phyloP scores from a whole-genome alignment of 1,140 invertebrate species.

The Drosophila dunni region DNA sequence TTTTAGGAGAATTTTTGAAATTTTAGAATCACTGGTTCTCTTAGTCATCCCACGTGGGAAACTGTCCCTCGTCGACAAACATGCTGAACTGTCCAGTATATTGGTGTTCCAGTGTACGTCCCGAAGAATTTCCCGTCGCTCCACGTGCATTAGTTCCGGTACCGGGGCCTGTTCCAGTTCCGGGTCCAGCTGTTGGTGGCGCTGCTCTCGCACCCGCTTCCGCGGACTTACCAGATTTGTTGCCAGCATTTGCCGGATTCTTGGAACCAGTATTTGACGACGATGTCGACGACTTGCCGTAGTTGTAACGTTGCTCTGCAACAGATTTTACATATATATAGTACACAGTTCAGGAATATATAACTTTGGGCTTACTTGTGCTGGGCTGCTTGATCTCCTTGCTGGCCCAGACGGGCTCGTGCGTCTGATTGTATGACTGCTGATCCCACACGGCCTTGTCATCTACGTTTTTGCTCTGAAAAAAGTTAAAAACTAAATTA shows the following conservation, averaged over 20 bases:
- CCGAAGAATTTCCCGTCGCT: constrained; percentile 36
- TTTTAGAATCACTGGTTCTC: neutral
- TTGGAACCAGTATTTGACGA: constrained; percentile 37
- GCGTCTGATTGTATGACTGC: constrained; percentile 81
- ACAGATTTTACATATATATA: neutral
- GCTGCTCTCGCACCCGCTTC: constrained; percentile 15
- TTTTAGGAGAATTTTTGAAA: neutral
- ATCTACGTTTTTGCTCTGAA: constrained; percentile 80
- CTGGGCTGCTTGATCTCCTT: constrained; percentile 70
- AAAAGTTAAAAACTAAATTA: neutral
- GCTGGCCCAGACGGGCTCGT: constrained; percentile 83
- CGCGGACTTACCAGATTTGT: constrained; percentile 28
- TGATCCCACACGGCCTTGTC: constrained; percentile 84
- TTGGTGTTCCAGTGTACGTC: constrained; percentile 58
- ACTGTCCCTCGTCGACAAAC: constrained; percentile 83
- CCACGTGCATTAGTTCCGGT: constrained; percentile 2
- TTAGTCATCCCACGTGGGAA: constrained; percentile 84
- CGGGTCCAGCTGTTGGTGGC: neutral
- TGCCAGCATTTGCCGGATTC: constrained; percentile 22
- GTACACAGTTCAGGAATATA: no score
- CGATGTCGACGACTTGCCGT: constrained; percentile 53
- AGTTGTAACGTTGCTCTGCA: constrained; percentile 70
- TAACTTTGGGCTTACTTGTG: constrained; percentile 59
- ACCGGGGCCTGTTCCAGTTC: neutral
- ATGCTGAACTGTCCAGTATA: constrained; percentile 80